These are phyloP conservation scores for Leptogaster cylindrica DNA, from an alignment of 2,888 invertebrate species.

Conservation along the genomic window DNA sequence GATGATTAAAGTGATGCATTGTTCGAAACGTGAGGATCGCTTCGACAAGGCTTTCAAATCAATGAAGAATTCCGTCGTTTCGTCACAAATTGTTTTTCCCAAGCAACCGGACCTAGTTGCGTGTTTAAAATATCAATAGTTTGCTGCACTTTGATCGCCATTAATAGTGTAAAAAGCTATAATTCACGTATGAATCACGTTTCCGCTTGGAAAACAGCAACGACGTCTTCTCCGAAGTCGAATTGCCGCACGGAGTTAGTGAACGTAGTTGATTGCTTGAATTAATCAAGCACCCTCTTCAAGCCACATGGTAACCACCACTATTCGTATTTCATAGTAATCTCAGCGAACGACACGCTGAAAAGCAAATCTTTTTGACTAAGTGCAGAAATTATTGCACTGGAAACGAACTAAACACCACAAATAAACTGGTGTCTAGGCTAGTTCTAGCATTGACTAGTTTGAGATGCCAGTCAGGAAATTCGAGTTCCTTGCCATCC, in stretches of 20 bases:
- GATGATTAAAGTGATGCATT: conserved; percentile 22
- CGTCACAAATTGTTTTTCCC: neutral
- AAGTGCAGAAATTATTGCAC: neutral
- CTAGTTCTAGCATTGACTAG: neutral
- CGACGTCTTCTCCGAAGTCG: neutral
- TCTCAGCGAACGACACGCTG: too few species aligned
- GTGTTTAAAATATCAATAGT: neutral
- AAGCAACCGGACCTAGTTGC: too few species aligned
- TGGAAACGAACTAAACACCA: neutral
- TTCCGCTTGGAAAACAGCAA: neutral
- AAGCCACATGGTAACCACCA: conserved; percentile 1
- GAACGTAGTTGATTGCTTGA: conserved; percentile 1
- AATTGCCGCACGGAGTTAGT: neutral
- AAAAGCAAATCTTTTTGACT: too few species aligned
- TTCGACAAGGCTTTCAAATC: conserved; percentile 25
- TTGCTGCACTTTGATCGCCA: neutral
- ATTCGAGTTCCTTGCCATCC: neutral
- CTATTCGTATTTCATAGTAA: neutral
- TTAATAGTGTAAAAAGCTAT: conserved; percentile 4
- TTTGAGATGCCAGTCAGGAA: neutral
- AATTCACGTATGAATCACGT: conserved; percentile 6
- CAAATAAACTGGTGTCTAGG: neutral
- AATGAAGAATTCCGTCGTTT: conserved; percentile 8
- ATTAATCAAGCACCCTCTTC: neutral
- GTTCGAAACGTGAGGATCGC: conserved; percentile 19